These are phyloP conservation scores for Ennomos quercinarius DNA, from an alignment of 2,888 invertebrate species.

Conservation along the genomic window DNA sequence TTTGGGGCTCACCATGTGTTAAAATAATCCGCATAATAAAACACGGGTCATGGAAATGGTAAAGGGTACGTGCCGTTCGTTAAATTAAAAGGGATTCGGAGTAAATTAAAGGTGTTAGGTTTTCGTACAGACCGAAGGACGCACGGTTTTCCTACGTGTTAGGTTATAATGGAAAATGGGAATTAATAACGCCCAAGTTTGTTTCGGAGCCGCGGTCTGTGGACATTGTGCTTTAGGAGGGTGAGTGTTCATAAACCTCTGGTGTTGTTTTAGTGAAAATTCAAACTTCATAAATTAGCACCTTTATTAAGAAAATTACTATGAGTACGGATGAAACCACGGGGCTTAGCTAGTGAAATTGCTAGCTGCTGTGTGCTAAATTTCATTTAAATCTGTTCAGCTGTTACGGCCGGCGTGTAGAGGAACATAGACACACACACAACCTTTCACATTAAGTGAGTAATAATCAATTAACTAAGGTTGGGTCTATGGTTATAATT, in stretches of 20 bases:
- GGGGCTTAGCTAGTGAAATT: too few relatives aligned
- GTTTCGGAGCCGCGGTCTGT: slow-evolving; percentile 15
- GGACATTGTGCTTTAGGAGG: slow-evolving; percentile 14
- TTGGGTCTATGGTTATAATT: too few relatives aligned
- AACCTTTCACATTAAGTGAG: too few relatives aligned
- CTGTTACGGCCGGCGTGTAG: too few relatives aligned
- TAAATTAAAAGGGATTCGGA: slow-evolving; percentile 71
- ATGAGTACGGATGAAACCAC: too few relatives aligned
- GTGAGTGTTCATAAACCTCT: slow-evolving; percentile 1
- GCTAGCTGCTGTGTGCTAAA: too few relatives aligned
- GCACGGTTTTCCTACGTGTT: slow-evolving; percentile 20
- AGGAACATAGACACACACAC: too few relatives aligned
- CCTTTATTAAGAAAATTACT: too few relatives aligned
- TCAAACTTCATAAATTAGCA: too few relatives aligned
- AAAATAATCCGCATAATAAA: slow-evolving; percentile 68
- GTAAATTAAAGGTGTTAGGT: slow-evolving; percentile 73
- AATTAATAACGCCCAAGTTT: slow-evolving; percentile 31
- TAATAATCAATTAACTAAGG: too few relatives aligned
- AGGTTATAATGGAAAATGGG: slow-evolving; percentile 39
- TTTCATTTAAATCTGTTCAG: too few relatives aligned
- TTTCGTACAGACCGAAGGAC: slow-evolving; percentile 49
- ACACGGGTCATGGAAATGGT: slow-evolving; percentile 49
- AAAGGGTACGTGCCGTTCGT: slow-evolving; percentile 65
- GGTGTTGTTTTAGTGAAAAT: too few relatives aligned
- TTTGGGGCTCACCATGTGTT: slow-evolving; percentile 53